phyloP scores from a whole-genome alignment of 2,888 invertebrate species.

The Dasypolia templi region DNA sequence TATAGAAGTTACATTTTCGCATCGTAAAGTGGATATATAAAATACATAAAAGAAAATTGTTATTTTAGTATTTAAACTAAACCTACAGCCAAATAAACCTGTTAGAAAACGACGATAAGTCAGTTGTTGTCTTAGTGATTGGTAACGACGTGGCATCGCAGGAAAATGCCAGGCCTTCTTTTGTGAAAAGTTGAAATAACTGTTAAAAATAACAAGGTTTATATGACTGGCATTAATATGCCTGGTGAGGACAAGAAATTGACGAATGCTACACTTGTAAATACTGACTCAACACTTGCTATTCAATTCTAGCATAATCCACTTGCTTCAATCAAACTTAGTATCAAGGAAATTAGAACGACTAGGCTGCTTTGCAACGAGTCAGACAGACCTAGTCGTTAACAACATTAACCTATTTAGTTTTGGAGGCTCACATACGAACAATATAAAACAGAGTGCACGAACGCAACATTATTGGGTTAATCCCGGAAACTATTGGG shows the following conservation, averaged over 20 bases:
- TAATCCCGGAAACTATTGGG: slow-evolving; percentile 46
- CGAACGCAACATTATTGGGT: slow-evolving; percentile 18
- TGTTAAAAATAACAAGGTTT: neutral
- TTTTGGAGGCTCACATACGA: slow-evolving; percentile 22
- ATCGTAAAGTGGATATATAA: neutral
- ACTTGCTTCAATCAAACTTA: slow-evolving; percentile 24
- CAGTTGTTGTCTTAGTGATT: neutral
- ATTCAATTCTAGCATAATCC: slow-evolving; percentile 5
- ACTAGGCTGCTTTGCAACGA: slow-evolving; percentile 17
- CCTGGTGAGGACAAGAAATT: too few relatives aligned
- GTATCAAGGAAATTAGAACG: slow-evolving; percentile 38
- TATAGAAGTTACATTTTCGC: slow-evolving; percentile 31
- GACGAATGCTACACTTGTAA: neutral
- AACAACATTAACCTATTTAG: slow-evolving; percentile 51
- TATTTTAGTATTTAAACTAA: neutral
- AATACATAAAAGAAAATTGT: neutral
- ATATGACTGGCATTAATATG: neutral
- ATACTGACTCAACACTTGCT: neutral
- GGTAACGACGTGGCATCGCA: neutral
- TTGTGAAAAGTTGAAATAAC: neutral
- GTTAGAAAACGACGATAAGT: neutral
- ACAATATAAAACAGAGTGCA: slow-evolving; percentile 32
- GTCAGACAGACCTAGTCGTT: slow-evolving; percentile 18
- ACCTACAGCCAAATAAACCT: slow-evolving; percentile 4
- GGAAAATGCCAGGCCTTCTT: neutral